phyloP scores from a whole-genome alignment of 2,888 invertebrate genomes.

The Abrostola triplasia region DNA sequence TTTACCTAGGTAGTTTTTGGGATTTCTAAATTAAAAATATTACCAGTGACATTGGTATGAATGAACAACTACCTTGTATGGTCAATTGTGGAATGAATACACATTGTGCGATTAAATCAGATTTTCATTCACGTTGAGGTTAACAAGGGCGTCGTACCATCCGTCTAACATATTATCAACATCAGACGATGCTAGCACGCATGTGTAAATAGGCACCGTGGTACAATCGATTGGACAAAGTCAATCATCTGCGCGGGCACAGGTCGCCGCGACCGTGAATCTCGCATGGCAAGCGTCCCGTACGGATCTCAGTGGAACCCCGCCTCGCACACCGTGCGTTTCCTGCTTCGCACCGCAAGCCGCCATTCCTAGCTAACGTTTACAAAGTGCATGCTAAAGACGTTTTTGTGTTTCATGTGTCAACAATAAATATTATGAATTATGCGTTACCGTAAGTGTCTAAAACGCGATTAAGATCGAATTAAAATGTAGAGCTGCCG shows the following conservation, averaged over 20 bases:
- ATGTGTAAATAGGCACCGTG: constrained; percentile 77
- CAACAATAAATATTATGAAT: constrained; percentile 47
- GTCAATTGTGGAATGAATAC: constrained; percentile 34
- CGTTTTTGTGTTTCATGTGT: constrained; percentile 57
- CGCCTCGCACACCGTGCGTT: constrained; percentile 79
- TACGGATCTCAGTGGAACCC: constrained; percentile 72
- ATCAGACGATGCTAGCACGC: constrained; percentile 69
- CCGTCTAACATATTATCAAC: constrained; percentile 61
- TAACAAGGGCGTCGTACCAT: constrained; percentile 70
- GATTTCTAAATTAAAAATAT: not conserved
- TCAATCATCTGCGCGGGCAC: constrained; percentile 81
- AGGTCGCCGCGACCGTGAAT: constrained; percentile 86
- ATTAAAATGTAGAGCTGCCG: constrained; percentile 84
- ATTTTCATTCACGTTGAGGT: constrained; percentile 63
- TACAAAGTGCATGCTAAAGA: constrained; percentile 37
- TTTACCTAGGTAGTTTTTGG: not conserved
- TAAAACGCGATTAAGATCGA: constrained; percentile 64
- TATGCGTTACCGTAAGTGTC: constrained; percentile 68
- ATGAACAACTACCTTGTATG: constrained; percentile 35
- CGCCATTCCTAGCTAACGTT: constrained; percentile 25
- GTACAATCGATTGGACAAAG: constrained; percentile 84
- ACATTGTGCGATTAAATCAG: constrained; percentile 61
- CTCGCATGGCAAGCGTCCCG: constrained; percentile 70
- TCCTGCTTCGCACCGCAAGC: constrained; percentile 65
- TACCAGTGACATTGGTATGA: constrained; percentile 9